These are phyloP conservation scores for Neoarius graeffei DNA, from an alignment of 2,113 vertebrate genomes.

Conservation along the genomic window DNA sequence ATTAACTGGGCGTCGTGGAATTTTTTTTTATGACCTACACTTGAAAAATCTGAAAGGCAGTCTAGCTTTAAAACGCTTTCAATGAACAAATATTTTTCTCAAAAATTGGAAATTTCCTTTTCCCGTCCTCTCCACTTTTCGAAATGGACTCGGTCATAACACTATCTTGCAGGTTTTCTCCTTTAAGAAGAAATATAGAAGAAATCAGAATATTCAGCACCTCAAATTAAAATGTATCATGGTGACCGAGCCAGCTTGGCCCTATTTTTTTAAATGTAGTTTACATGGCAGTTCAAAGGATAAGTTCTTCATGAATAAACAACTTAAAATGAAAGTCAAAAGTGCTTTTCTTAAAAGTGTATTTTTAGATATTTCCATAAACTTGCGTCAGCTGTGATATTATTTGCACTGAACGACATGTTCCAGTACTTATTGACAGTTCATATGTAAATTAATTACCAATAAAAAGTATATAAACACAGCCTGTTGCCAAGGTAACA, in stretches of 20 bases:
- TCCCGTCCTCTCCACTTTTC: no score
- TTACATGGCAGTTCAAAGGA: not conserved
- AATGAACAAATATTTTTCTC: no score
- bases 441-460: not conserved
- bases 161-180: not conserved
- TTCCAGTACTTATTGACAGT: not conserved
- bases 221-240: not conserved
- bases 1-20: no score
- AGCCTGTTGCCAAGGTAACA: not conserved
- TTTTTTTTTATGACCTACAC: no score
- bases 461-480: not conserved
- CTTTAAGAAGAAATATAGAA: not conserved
- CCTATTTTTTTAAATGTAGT: not conserved
- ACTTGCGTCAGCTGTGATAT: not conserved
- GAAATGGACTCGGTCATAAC: not conserved
- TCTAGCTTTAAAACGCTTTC: no score
- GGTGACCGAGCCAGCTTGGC: no score
- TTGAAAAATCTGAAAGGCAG: no score
- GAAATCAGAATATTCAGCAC: not conserved
- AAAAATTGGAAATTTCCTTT: no score
- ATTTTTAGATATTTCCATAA: not conserved
- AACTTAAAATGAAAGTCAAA: not conserved
- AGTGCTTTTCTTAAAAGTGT: not conserved
- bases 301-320: not conserved
- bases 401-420: not conserved